Evolutionary conservation across 2,113 vertebrate species (phyloP).

Genomic region (Pandion haliaetus): DNA sequence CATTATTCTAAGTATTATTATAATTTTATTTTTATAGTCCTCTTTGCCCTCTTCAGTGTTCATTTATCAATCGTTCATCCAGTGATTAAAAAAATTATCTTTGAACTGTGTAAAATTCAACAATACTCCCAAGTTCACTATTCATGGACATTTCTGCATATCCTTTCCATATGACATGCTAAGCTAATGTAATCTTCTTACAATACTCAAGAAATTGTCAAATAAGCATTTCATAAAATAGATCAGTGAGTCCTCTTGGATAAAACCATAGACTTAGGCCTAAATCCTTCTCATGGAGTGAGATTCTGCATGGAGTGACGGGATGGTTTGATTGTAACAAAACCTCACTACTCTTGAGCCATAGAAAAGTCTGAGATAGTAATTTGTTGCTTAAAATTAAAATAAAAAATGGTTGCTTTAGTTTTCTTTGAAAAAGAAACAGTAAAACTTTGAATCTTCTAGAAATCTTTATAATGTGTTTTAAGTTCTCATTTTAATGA

Average conservation of each 20-base stretch:
- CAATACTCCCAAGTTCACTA: not conserved
- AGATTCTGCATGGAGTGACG: not conserved
- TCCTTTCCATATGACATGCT: not conserved
- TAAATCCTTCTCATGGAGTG: not conserved
- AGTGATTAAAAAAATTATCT: not conserved
- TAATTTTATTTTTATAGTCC: not conserved
- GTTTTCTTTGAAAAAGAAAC: not conserved
- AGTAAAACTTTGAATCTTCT: not conserved
- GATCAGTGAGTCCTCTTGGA: not conserved
- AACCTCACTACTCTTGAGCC: not conserved
- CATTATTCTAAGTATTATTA: not conserved
- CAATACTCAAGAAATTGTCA: not conserved
- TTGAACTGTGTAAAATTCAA: not conserved
- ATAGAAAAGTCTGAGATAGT: not conserved
- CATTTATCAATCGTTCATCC: not conserved
- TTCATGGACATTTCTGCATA: not conserved
- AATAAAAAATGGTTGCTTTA: not conserved
- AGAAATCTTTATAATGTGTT: not conserved
- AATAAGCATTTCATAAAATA: not conserved
- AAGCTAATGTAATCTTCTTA: not conserved
- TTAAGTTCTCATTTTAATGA: not conserved
- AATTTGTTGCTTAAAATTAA: not conserved
- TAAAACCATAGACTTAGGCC: not conserved
- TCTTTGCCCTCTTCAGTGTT: not conserved
- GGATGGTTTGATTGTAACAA: not conserved